Evolutionary conservation across 1,140 invertebrate genomes (phyloP).

Genomic region (Microplitis demolitor): DNA sequence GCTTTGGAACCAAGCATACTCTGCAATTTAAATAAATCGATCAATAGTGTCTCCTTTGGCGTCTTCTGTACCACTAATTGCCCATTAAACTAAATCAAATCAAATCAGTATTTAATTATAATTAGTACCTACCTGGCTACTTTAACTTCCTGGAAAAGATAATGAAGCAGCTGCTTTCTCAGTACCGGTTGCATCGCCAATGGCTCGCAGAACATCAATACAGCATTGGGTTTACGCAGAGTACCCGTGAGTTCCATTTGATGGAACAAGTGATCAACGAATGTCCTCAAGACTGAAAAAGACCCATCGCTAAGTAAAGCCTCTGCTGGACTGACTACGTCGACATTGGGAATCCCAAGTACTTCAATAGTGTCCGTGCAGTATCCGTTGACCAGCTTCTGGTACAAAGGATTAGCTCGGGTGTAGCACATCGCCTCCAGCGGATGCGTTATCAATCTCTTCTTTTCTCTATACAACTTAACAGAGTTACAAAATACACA

Average conservation of each 20-base stretch:
- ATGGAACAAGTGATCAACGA: conserved; percentile 59
- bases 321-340: conserved; percentile 59
- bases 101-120: conserved; percentile 4
- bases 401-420: conserved; percentile 54
- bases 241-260: conserved; percentile 57
- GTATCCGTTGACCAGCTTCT: conserved; percentile 58
- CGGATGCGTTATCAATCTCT: conserved; percentile 47
- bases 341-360: conserved; percentile 59
- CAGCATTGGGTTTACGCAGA: conserved; percentile 57
- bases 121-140: conserved; percentile 51
- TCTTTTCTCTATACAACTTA: conserved; percentile 57
- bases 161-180: conserved; percentile 58
- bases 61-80: too few relatives aligned
- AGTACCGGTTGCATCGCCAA: conserved; percentile 54
- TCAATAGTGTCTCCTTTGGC: background rate
- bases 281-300: conserved; percentile 57
- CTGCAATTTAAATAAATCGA: conserved; percentile 38
- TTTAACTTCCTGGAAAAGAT: conserved; percentile 61
- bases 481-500: conserved; percentile 58
- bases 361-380: conserved; percentile 56
- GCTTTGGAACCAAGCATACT: conserved; percentile 60
- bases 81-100: background rate
- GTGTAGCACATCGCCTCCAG: conserved; percentile 48
- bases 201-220: conserved; percentile 61
- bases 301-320: conserved; percentile 55